Evolutionary conservation across 2,888 invertebrate species (phyloP).

Genomic region (Cheilosia vulpina): DNA sequence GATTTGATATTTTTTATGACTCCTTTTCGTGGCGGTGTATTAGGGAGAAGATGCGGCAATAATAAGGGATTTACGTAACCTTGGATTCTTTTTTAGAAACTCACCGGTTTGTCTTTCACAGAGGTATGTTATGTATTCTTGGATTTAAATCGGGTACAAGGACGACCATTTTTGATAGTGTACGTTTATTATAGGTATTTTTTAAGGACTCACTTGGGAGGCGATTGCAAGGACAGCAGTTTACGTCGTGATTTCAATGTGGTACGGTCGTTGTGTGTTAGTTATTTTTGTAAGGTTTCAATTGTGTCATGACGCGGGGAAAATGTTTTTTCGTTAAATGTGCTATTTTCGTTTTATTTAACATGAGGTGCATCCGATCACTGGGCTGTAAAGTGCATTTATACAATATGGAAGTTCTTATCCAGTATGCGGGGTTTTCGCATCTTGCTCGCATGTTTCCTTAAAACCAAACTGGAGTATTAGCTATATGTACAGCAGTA

Average conservation of each 20-base stretch:
- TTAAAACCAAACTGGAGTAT: too few species aligned
- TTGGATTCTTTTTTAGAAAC: slow-evolving; percentile 58
- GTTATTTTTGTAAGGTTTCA: not conserved
- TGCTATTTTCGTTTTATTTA: not conserved
- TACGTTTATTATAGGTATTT: slow-evolving; percentile 18
- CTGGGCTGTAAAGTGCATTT: too few species aligned
- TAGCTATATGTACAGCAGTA: too few species aligned
- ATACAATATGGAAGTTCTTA: too few species aligned
- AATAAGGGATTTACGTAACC: slow-evolving; percentile 46
- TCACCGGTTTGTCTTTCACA: slow-evolving; percentile 17
- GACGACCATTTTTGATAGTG: slow-evolving; percentile 19
- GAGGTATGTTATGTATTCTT: not conserved
- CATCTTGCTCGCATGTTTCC: too few species aligned
- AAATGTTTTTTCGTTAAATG: not conserved
- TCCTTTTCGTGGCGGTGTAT: slow-evolving; percentile 9
- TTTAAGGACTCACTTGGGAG: slow-evolving; percentile 10
- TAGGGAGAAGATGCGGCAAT: not conserved
- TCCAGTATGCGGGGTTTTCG: too few species aligned
- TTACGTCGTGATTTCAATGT: slow-evolving; percentile 28
- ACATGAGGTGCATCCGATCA: too few species aligned
- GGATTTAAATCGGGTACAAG: slow-evolving; percentile 38
- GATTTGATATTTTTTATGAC: slow-evolving; percentile 69
- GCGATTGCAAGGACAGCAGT: slow-evolving; percentile 39
- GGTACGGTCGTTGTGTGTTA: not conserved
- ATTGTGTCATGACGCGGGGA: not conserved